Base-by-base conservation (phyloP, 37 sponge, comb jelly and placozoan species). In the Haliclona indistincta region DNA sequence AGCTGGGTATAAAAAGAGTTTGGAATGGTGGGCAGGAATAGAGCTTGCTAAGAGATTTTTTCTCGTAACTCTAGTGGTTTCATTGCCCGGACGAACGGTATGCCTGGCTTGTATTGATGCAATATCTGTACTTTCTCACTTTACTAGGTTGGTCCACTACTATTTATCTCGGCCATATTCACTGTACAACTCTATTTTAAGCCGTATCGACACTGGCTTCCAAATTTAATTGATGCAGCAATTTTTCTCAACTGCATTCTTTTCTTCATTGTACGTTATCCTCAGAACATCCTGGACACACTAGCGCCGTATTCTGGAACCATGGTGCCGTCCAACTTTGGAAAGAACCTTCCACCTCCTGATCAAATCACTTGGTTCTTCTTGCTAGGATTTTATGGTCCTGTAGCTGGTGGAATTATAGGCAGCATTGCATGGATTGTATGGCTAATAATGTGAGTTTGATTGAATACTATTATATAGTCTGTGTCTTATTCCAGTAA, bases 41-140 rank as follows among this genome's bases (percentile, higher is more conserved):
- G 90, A 89, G 5, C 71, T 89, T 7, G 25, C 75, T 17, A 68
- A 85, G 53, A 54, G 90, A 17, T 55, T 71, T 15, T 33, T 84
- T 28, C 58, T 89, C 54, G 53, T 89, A 22, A 20, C 8, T 3
- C 0, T 84, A 2, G 62, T 75, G 4, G 63, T 75, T 0, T 53
- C 35, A 17, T 36, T 80, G 11, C 90, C 90, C 32, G 90, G 90
- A 64, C 73, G 80, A 73, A 64, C 90, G 3, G 90, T 89, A 38
- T 64, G 85, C 62, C 36, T 22, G 29, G 42, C 34, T 25, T 69
- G 45, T 30, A 19, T 40, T 29, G 40, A 26, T 67, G 54, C 37
- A 10, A 36, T 77, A 35, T 32, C 15, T 43, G 51, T 61, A 43
- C 26, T 5, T 70, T 28, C 45, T 30, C 6, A 7, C 17, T 32